Evolutionary conservation across 30 jellyfish, hydroid and myxozoan species (phyloP).

Genomic region (Aurelia sp.): DNA sequence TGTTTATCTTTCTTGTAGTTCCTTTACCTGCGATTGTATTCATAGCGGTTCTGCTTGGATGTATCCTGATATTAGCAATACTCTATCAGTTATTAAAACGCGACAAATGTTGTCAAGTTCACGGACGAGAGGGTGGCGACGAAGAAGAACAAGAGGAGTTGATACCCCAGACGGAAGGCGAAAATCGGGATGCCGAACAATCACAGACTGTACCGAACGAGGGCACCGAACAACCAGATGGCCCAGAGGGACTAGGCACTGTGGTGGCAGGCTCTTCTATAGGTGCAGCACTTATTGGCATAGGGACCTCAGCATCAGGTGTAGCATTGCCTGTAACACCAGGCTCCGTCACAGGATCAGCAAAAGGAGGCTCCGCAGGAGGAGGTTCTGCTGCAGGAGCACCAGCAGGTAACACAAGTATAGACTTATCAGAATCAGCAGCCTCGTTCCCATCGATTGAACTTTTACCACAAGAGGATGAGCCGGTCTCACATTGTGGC

Average conservation of each 20-base stretch:
- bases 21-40: conserved; percentile 82
- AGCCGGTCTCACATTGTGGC: conserved; percentile 81
- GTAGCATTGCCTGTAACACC: neutral
- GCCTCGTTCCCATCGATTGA: conserved; percentile 68
- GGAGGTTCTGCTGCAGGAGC: neutral
- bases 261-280: conserved; percentile 24
- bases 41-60: conserved; percentile 58
- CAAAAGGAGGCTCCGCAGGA: conserved; percentile 7
- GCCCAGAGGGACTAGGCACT: conserved; percentile 33
- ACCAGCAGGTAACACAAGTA: conserved; percentile 56
- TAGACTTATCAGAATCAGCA: conserved; percentile 58
- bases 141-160: conserved; percentile 57
- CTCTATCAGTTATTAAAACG: conserved; percentile 62
- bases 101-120: conserved; percentile 73
- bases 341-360: neutral
- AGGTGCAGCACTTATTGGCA: conserved; percentile 20
- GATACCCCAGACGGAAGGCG: conserved; percentile 36
- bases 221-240: conserved; percentile 35
- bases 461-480: conserved; percentile 70
- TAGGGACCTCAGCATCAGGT: neutral
- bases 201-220: conserved; percentile 19
- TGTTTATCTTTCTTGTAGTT: conserved; percentile 22
- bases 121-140: conserved; percentile 75
- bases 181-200: conserved; percentile 3
- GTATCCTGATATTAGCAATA: conserved; percentile 45